Base-by-base conservation (phyloP, 1,140 invertebrate species). In the Meloidogyne chitwoodi region DNA sequence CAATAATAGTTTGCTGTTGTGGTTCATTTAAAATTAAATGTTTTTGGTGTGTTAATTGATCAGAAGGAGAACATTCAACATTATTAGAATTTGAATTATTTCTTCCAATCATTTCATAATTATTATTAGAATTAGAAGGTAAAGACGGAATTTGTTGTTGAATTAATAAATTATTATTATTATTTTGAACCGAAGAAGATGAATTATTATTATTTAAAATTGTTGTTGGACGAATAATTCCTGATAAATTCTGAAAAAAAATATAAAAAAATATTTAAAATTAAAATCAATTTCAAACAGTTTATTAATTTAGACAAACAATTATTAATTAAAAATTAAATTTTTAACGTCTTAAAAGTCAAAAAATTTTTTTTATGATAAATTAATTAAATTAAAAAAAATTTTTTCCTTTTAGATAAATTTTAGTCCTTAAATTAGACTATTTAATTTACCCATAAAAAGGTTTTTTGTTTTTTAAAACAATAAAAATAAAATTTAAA, bases 1-100 rank as follows among this genome's bases (percentile, higher is more conserved):
- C 77, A n/a, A 78, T 34, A 22, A 44, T 29, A 5, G 71, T 6
- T 14, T 77, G 71, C 29, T 78, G 34, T 77, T 77, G 56, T 73
- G 48, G 76, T 38, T 38, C 4, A 78, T 73, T 10, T 80, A 75
- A 34, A 80, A 62, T 12, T 79, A 74, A 29, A 80, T 78, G 8
- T 48, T 62, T 12, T 19, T 67, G 76, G n/a, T 38, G n/a, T 72
- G 44, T 8, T n/a, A 38, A 29, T 41, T 1, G 41, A 16, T 61
- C 11, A 71, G 0, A 14, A 44, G 69, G 19, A 56, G 68, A 14
- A 48, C 16, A 16, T 48, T 48, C 44, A 48, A 14, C 16, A 48
- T 19, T 16, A 48, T 1, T 19, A n/a, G n/a, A n/a, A 41, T 12
- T 41, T 41, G 38, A 41, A 11, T 41, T 41, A 12, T 12, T 41